phyloP scores from a whole-genome alignment of 2,888 invertebrate species.

The Callyntrura sp. region DNA sequence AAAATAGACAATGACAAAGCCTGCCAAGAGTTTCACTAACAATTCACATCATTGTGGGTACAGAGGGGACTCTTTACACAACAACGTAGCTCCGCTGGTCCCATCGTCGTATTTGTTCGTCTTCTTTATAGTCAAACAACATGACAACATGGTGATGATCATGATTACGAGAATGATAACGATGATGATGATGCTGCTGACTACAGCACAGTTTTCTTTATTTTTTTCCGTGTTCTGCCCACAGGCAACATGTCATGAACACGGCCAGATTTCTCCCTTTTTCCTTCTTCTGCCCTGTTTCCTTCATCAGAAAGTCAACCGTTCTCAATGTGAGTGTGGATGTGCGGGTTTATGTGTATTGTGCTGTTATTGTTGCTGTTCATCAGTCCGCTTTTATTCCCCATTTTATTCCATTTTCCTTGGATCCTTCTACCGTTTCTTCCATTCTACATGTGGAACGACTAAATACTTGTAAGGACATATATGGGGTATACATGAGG shows the following conservation, averaged over 20 bases:
- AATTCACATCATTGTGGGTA: too few species aligned
- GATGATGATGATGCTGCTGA: not conserved
- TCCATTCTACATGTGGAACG: too few species aligned
- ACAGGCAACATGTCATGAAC: constrained; percentile 44
- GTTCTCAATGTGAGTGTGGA: not conserved
- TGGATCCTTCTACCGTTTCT: not conserved
- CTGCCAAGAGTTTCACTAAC: not conserved
- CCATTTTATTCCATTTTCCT: not conserved
- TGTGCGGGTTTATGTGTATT: too few species aligned
- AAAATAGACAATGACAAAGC: not conserved
- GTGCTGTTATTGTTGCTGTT: constrained; percentile 9
- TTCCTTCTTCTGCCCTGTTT: not conserved
- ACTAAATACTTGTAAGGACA: too few species aligned
- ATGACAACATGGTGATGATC: not conserved
- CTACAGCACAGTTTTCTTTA: not conserved
- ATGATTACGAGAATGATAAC: not conserved
- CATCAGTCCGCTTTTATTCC: not conserved
- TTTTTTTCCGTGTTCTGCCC: not conserved
- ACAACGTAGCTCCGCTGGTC: not conserved
- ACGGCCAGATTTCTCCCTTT: not conserved
- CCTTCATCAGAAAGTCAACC: not conserved
- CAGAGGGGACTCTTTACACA: too few species aligned
- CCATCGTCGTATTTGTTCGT: not conserved
- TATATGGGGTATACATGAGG: too few species aligned
- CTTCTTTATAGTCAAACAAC: not conserved